Conservation (phyloP, 2,113 vertebrate species). For the Tragelaphus buxtoni region DNA sequence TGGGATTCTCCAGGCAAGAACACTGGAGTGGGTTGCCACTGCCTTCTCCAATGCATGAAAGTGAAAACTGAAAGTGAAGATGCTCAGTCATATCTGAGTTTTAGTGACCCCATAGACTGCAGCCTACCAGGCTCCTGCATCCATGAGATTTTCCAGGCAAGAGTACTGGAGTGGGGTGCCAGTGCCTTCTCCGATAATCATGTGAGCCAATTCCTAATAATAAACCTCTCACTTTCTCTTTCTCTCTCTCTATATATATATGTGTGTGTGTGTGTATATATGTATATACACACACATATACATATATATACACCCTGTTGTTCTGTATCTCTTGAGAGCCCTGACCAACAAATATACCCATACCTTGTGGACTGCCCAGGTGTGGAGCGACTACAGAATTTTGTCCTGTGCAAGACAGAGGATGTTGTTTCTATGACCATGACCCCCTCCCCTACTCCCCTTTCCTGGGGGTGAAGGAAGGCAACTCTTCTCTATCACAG, state of each 20-base stretch:
- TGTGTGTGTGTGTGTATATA: not conserved
- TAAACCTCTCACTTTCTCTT: not conserved
- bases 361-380: not conserved
- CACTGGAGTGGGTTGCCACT: too few species aligned
- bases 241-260: not conserved
- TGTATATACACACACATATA: not conserved
- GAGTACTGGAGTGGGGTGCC: too few species aligned
- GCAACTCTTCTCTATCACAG: not conserved
- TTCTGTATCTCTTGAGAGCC: not conserved
- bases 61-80: too few species aligned
- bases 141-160: too few species aligned
- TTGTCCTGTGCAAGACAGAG: not conserved
- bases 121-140: too few species aligned
- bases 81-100: too few species aligned
- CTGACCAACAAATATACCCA: not conserved
- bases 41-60: too few species aligned
- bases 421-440: not conserved
- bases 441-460: not conserved
- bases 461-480: not conserved
- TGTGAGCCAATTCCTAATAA: not conserved
- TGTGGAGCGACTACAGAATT: not conserved
- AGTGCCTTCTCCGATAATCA: too few species aligned
- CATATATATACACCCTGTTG: not conserved
- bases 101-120: too few species aligned
- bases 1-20: too few species aligned